Percentiles rank a stretch among this genome's conserved stretches.
Evolutionary conservation across 2,113 vertebrate species (phyloP).

Genomic region (Sterrhoptilus dennistouni): DNA sequence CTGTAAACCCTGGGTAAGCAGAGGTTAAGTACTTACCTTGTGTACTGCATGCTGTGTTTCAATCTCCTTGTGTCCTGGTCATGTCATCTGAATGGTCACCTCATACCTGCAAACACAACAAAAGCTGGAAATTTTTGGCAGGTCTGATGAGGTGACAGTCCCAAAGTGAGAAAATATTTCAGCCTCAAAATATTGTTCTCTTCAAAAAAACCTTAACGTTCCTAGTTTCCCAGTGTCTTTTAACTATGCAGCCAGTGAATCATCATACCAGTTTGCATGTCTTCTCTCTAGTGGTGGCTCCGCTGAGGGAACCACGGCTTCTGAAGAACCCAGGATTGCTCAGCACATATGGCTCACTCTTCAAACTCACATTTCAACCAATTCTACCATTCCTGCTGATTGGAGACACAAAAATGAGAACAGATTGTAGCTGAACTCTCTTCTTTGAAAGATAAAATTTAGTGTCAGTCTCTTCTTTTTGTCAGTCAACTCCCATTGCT

Average conservation of each 20-base stretch:
- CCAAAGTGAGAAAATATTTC: not conserved
- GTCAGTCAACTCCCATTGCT: not conserved
- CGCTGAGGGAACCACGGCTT: not conserved
- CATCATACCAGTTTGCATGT: accelerated
- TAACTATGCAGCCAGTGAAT: not conserved
- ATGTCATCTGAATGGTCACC: not conserved
- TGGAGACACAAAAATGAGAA: not conserved
- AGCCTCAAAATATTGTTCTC: not conserved
- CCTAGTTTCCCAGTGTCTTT: not conserved
- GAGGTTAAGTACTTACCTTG: not conserved
- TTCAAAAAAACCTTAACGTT: not conserved
- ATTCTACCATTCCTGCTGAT: not conserved
- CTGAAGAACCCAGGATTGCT: not conserved
- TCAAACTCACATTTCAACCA: not conserved
- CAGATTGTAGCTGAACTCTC: not conserved
- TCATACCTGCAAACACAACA: not conserved
- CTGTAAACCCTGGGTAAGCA: not conserved
- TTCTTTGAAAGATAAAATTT: not conserved
- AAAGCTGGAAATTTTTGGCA: not conserved
- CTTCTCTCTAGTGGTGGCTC: not conserved
- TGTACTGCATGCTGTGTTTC: not conserved
- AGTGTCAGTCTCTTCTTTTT: not conserved
- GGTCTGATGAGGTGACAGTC: not conserved
- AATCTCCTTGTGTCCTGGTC: not conserved
- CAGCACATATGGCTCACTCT: accelerated